A percentile compares a stretch with the other conserved stretches of the same genome.
phyloP scores from a whole-genome alignment of 2,113 vertebrate genomes.

The Engraulis encrasicolus region DNA sequence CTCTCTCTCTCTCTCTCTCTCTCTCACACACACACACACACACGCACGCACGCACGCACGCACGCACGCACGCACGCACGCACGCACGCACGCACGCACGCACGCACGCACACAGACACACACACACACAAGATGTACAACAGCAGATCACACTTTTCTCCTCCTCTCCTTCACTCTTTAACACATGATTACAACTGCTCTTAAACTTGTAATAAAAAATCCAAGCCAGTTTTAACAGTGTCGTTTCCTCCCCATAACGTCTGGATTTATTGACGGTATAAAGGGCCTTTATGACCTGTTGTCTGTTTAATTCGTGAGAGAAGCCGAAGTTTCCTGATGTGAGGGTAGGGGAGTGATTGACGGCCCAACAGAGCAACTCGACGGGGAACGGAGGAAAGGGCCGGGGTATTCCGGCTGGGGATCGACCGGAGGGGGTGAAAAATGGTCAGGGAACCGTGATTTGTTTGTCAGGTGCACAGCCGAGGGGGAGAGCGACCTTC shows the following conservation, averaged over 20 bases:
- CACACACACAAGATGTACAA: background rate
- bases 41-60: background rate
- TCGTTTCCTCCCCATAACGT: slow-evolving; percentile 35
- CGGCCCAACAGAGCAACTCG: slow-evolving; percentile 40
- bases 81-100: background rate
- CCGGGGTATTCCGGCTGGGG: slow-evolving; percentile 32
- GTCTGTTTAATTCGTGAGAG: slow-evolving; percentile 34
- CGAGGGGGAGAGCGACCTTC: slow-evolving; percentile 51
- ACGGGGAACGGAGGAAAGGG: slow-evolving; percentile 26
- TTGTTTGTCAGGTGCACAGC: slow-evolving; percentile 64
- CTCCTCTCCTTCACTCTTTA: background rate
- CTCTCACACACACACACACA: background rate
- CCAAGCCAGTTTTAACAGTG: slow-evolving; percentile 20
- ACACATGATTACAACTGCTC: slow-evolving; percentile 22
- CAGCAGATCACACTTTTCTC: background rate
- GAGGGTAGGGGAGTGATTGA: slow-evolving; percentile 25
- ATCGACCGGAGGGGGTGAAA: slow-evolving; percentile 33
- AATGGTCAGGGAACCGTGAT: slow-evolving; percentile 36
- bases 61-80: background rate
- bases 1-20: too few species aligned
- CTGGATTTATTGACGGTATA: slow-evolving; percentile 37
- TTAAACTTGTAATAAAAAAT: slow-evolving; percentile 35
- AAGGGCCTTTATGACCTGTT: slow-evolving; percentile 38
- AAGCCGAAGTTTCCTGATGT: slow-evolving; percentile 23
- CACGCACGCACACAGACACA: background rate